Percentiles rank a stretch among this genome's conserved stretches.
Evolutionary conservation across 2,113 vertebrate species (phyloP).

Genomic region (Chinchilla lanigera): DNA sequence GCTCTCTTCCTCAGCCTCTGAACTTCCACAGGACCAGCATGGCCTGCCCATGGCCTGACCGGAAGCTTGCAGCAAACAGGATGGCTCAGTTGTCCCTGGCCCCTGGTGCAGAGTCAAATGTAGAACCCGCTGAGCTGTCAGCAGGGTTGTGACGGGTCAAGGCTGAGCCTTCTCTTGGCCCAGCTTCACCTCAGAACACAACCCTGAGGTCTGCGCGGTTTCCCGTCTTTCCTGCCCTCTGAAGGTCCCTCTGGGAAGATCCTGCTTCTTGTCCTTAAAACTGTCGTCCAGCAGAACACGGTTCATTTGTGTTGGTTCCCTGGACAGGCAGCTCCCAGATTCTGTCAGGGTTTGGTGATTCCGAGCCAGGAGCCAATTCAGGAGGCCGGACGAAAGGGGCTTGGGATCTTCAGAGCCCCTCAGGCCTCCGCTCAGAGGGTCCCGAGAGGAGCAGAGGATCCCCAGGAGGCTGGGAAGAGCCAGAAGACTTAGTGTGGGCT

Average conservation of each 20-base stretch:
- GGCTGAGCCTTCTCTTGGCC: background rate
- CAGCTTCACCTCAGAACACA: background rate
- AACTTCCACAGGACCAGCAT: background rate
- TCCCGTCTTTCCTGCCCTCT: background rate
- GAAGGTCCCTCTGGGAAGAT: background rate
- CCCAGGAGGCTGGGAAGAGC: background rate
- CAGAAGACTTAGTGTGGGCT: background rate
- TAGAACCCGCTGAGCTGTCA: background rate
- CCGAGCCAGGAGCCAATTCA: background rate
- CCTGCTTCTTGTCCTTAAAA: constrained; percentile 1
- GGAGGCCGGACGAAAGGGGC: background rate
- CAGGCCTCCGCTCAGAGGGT: background rate
- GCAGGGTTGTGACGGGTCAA: background rate
- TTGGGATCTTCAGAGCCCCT: background rate
- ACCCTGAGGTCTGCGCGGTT: background rate
- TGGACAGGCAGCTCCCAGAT: background rate
- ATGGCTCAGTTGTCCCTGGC: background rate
- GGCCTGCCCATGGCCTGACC: background rate
- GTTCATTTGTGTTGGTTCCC: background rate
- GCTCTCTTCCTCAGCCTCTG: background rate
- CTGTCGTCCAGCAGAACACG: background rate
- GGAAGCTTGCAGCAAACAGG: background rate
- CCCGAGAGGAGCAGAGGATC: background rate
- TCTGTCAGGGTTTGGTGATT: background rate
- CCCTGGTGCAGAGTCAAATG: background rate